Conservation (phyloP, 2,797 vertebrate genomes). For the Poecile montanus region DNA sequence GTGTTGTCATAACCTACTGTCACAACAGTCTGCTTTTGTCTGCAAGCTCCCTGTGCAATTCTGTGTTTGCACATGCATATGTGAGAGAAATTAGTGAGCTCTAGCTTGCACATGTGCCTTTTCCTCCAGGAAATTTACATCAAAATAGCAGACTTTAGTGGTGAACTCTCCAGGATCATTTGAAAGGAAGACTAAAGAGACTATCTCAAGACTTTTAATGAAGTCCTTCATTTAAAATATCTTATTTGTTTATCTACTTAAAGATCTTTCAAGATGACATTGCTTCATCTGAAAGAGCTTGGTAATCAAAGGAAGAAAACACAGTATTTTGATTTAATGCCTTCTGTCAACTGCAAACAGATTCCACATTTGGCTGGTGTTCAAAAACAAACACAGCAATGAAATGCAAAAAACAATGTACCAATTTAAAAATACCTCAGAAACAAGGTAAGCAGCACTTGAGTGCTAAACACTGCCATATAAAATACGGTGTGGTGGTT, state of each 20-base stretch:
- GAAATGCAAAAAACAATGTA: neutral
- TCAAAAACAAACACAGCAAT: neutral
- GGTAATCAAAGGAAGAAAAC: neutral
- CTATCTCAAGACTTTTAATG: neutral
- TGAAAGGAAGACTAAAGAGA: neutral
- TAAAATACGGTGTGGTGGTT: neutral
- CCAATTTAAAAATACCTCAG: neutral
- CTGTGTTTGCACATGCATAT: accelerated
- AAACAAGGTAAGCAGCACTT: neutral
- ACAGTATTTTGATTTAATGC: neutral
- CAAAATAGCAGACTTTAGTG: neutral
- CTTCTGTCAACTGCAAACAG: neutral
- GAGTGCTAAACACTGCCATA: neutral
- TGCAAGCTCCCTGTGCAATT: neutral
- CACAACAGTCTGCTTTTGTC: neutral
- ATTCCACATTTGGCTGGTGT: neutral
- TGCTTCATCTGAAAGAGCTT: neutral
- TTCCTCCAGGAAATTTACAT: neutral
- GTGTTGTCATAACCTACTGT: neutral
- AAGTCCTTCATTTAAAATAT: neutral
- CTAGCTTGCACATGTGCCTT: neutral
- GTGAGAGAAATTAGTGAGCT: neutral
- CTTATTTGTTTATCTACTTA: neutral
- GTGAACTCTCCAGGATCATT: neutral
- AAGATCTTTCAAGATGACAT: neutral